These are phyloP conservation scores for Chiridota heheva DNA, from an alignment of 35 echinoderm and acorn worm species.

Conservation along the genomic window DNA sequence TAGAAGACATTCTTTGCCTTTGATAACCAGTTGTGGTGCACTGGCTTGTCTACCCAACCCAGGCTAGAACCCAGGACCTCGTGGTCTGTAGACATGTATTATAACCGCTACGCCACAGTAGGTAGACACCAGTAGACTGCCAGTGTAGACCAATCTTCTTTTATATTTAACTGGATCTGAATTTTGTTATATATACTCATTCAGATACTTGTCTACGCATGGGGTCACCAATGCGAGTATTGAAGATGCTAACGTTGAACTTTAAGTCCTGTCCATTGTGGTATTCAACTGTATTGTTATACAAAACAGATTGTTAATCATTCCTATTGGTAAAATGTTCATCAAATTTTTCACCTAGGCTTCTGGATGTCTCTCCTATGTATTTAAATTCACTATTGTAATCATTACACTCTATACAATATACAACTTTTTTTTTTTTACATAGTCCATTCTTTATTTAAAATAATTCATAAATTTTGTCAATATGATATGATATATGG, in stretches of 20 bases:
- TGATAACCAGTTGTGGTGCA: too few relatives aligned
- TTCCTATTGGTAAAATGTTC: conserved; percentile 1
- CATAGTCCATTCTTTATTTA: not conserved
- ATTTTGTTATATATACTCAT: not conserved
- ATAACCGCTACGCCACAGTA: too few relatives aligned
- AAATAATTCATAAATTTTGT: conserved; percentile 4
- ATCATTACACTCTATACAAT: conserved; percentile 1
- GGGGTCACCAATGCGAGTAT: conserved; percentile 7
- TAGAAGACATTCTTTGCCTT: too few relatives aligned
- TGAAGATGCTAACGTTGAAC: not conserved
- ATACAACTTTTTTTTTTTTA: conserved; percentile 4
- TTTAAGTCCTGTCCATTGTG: conserved; percentile 3
- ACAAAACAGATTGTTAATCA: conserved; percentile 6
- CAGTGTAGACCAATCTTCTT: too few relatives aligned
- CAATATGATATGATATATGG: not conserved
- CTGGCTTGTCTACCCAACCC: too few relatives aligned
- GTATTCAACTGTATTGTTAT: not conserved
- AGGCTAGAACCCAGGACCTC: too few relatives aligned
- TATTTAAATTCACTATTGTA: conserved; percentile 30
- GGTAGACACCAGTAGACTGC: too few relatives aligned
- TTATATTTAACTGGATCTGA: too few relatives aligned
- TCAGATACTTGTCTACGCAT: conserved; percentile 8
- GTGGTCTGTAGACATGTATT: too few relatives aligned
- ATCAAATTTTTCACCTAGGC: conserved; percentile 2
- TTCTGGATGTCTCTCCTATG: conserved; percentile 17